Base-by-base conservation (phyloP, 2,888 invertebrate species). In the Schizotus pectinicornis region DNA sequence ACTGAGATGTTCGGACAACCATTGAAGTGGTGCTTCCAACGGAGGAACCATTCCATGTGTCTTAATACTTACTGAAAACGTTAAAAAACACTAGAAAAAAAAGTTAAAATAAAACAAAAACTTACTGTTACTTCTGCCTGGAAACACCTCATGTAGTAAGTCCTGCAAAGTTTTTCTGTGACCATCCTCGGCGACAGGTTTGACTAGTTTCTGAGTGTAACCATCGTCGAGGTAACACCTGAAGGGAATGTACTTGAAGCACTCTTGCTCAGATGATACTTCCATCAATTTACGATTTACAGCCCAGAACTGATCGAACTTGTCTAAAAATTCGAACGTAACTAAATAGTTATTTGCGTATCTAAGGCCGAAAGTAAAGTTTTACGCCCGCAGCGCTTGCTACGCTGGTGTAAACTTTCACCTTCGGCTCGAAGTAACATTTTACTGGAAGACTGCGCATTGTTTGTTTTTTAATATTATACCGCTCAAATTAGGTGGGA, bases 261-360 rank as follows among this genome's bases (percentile, higher is more conserved):
- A 85, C 70, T 94, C 92, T 72, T 88, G 89, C 47, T 90, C 90
- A 48, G 86, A 88, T 63, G 85, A 85, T 0, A 88, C 83, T 75
- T 97, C 97, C 98, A 98, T 98, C 50, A 99, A 82, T 74, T 94
- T 89, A 68, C 95, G 86, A 78, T 99, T 99, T 7, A 98, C 91
- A 2, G 95, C 90, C 98, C 98, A 99, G 80, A 99, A 99, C 79
- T 98, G 98, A 79, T 99, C 98, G 82, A 98, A 99, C 81, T 95
- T 96, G 78, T 98, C 94, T 93, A 80, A 42, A 84, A 83, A 61
- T 43, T 63, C 51, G 56, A 64, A 6, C 7, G 6, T 9, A 37
- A 37, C 9, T 37, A 8, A 12, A 14, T 42, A 7, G 9, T n/a
- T 7, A 42, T 42, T 6, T 7, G 11, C 6, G 14, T 12, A 38